Percentiles rank a stretch among this genome's conserved stretches.
Evolutionary conservation across 2,888 invertebrate species (phyloP).

Genomic region (Petrolisthes manimaculis): DNA sequence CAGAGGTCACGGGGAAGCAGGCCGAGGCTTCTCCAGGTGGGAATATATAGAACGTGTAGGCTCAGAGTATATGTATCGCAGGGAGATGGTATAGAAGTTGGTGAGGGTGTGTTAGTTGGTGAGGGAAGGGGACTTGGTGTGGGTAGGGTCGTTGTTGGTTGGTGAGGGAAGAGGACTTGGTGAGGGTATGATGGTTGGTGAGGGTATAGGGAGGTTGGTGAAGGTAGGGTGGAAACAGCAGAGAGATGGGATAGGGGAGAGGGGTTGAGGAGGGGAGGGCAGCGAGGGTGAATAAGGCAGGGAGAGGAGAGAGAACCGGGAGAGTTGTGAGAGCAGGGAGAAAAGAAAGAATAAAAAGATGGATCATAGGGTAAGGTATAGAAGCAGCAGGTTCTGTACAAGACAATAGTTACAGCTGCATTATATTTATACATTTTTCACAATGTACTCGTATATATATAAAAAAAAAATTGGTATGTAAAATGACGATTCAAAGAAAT

Average conservation of each 20-base stretch:
- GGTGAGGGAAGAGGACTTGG: not conserved
- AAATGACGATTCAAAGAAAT: too few relatives aligned
- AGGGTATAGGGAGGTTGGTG: not conserved
- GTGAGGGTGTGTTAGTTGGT: not conserved
- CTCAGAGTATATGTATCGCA: not conserved
- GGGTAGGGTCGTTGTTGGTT: not conserved
- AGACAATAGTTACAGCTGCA: too few relatives aligned
- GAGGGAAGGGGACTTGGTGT: not conserved
- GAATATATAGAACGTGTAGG: not conserved
- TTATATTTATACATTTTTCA: too few relatives aligned
- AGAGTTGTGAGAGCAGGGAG: too few relatives aligned
- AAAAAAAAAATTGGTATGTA: too few relatives aligned
- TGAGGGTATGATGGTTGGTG: not conserved
- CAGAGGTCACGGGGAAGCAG: not conserved
- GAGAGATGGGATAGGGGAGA: not conserved
- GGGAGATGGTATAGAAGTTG: not conserved
- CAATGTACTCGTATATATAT: too few relatives aligned
- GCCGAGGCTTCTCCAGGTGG: not conserved
- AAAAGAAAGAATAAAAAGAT: too few relatives aligned
- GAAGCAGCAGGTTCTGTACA: too few relatives aligned
- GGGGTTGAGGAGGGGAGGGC: not conserved
- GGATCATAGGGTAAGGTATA: too few relatives aligned
- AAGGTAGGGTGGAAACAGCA: not conserved
- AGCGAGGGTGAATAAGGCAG: not conserved
- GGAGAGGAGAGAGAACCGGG: too few relatives aligned